These are phyloP conservation scores for Esox niger DNA, from an alignment of 2,113 vertebrate genomes.

Conservation along the genomic window DNA sequence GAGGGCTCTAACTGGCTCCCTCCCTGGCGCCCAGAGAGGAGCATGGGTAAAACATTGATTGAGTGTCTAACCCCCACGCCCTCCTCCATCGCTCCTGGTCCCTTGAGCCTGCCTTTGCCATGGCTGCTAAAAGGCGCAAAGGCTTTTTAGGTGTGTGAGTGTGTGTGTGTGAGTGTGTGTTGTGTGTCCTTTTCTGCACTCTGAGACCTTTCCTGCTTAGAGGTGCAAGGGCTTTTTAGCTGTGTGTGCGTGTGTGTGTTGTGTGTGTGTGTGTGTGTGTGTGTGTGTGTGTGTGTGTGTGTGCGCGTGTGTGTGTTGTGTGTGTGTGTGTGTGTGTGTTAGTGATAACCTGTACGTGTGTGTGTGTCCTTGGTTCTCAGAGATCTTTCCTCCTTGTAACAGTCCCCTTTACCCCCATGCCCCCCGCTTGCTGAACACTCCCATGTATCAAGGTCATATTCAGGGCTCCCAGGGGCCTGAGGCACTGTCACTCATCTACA, in stretches of 20 bases:
- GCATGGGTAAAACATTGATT: constrained; percentile 49
- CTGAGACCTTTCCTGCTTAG: constrained; percentile 15
- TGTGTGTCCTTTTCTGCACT: not conserved
- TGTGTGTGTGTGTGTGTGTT: constrained; percentile 1
- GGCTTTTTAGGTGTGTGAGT: constrained; percentile 20
- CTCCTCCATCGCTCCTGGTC: constrained; percentile 31
- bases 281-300: not conserved
- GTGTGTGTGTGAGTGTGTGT: not conserved
- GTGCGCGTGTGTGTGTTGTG: not conserved
- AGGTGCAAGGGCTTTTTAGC: constrained; percentile 27
- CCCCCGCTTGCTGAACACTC: constrained; percentile 41
- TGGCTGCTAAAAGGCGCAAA: constrained; percentile 6
- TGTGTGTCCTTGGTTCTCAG: constrained; percentile 39
- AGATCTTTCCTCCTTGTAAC: constrained; percentile 42
- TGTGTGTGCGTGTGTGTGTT: constrained; percentile 13
- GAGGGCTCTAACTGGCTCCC: not conserved
- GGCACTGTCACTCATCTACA: not conserved
- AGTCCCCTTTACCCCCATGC: constrained; percentile 29
- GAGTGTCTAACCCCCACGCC: constrained; percentile 42
- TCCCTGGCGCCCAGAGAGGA: constrained; percentile 32
- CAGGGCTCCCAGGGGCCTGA: constrained; percentile 5
- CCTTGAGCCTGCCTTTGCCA: constrained; percentile 8
- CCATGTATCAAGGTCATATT: constrained; percentile 59
- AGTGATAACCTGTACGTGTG: constrained; percentile 19
- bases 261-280: not conserved